Base-by-base conservation (phyloP, 1,140 invertebrate genomes). In the Drosophila prosaltans region DNA sequence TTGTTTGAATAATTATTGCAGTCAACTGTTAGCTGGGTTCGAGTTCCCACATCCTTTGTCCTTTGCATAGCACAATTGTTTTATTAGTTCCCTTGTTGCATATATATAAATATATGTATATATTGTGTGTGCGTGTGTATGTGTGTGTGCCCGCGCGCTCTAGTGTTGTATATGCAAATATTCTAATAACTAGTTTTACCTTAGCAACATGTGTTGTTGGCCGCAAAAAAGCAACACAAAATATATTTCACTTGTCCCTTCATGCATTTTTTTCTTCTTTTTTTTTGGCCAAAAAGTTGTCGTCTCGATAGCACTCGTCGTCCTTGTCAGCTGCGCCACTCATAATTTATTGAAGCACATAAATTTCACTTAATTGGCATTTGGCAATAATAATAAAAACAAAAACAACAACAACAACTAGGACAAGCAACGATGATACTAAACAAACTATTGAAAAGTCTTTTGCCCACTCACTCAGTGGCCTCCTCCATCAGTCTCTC, bases 171-270 rank as follows among this genome's bases (percentile, higher is more conserved):
- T 78, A 78, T 78, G 75, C 75, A 78, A 78, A 78, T 78, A 78
- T 78, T 88, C 83, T 88, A 88, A 88, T 89, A 88, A 89, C 83
- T 88, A 89, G 88, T 88, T 88, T 51, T 88, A 88, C 84, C 83
- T 89, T 80, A 88, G 80, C 77, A 77, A 88, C 84, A 83, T 80
- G 80, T 89, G 83, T 88, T 66, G 77, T 59, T 61, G 65, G 59
- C 60, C 39, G 48, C 74, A 60, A 45, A 57, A 36, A 66, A 69
- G 66, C 65, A 77, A 73, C 60, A 40, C 54, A 45, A 65, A 62
- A 62, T 32, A 74, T 71, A 80, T 82, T 72, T 80, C 67, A 72
- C 58, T 70, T 82, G 77, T 83, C 80, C 81, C 43, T 65, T 36
- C 6, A 6, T 36, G 3, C 6, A 6, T 36, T 36, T 36, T 36